Evolutionary conservation across 2,888 invertebrate genomes (phyloP), one percentile per base, ranked within the genome.

Genomic region (Corythucha ciliata): DNA sequence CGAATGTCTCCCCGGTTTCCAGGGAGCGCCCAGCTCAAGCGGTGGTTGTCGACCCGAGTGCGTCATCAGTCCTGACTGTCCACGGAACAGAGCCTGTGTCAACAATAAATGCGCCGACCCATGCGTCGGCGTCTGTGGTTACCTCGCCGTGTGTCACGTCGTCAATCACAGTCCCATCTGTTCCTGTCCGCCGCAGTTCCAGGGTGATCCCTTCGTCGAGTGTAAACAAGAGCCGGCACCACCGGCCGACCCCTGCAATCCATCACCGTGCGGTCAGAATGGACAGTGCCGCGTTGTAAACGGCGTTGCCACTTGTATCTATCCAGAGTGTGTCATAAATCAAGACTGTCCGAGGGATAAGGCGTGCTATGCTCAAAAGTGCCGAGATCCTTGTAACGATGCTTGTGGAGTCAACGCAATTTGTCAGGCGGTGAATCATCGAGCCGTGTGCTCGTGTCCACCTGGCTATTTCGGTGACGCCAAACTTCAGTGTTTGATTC

Each of bases 281-380:
- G 90, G 90, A 4, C 78, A 83, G 58, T 91, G 91, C 65, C 77
- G 79, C 52, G 74, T 81, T 1, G 73, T 79, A 53, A 83, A 83
- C 57, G 75, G 74, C 14, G 74, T 75, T 3, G 83, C 86, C 0
- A 75, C 77, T 46, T 90, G 89, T 63, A 74, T 77, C 48, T 89
- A 87, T 68, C 89, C 89, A 0, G 91, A 90, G 68, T 91, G 91
- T 67, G 73, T 90, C 3, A 80, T 84, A 48, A 90, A 90, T 64
- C 81, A 83, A n/a, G 90, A 91, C 62, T 92, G 91, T 68, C 76
- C 86, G 0, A 76, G 83, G 50, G 79, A 86, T 58, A 79, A 81
- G 60, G 81, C 86, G 2, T 91, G 90, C 64, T 81, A 83, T 62
- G 78, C 78, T 32, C 86, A 86, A 59, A 83, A 83, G 65, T 92